Evolutionary conservation across 2,888 invertebrate species (phyloP), one percentile per base, ranked within the genome.

Genomic region (Polydrusus pterygomalis): DNA sequence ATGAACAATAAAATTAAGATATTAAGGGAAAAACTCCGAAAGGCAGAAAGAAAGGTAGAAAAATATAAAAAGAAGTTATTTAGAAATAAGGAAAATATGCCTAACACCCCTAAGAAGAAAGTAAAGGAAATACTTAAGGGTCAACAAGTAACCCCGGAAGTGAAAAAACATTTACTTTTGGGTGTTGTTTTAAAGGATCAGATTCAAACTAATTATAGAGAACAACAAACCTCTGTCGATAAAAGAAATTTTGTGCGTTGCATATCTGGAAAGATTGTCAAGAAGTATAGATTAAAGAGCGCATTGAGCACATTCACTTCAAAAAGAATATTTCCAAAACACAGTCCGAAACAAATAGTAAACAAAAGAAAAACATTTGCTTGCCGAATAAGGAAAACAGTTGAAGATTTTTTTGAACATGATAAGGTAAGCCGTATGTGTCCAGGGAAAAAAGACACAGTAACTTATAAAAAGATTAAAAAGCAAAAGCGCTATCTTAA

Each of bases 381-480:
- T n/a, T n/a, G 6, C 13, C 13, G 45, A n/a, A 45, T 45, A 13
- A 45, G 45, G n/a, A 45, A 45, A 45, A n/a, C 45, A 45, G 40
- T 67, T 17, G 30, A 67, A 67, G 45, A 70, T 60, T 71, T 63
- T 45, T 71, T 64, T 18, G 64, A 71, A 54, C 15, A 63, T 8
- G 64, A 71, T 40, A 45, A 64, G 25, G 15, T 13, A n/a, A 63
- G 34, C 17, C 20, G 54, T 11, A 63, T 71, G 15, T 71, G 63
- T 49, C 62, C 71, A 34, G 71, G 71, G 15, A 71, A 71, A 63
- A 70, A 38, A 34, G 71, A 62, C 11, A 49, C 17, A 20, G 63
- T 43, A 64, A 62, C 13, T 64, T 47, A 10, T 63, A 47, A 40
- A 47, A 30, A 51, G 45, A 9, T 25, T 2, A 40, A n/a, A 67